Evolutionary conservation across 1,140 invertebrate genomes (phyloP).

Genomic region (Pararge aegeria): DNA sequence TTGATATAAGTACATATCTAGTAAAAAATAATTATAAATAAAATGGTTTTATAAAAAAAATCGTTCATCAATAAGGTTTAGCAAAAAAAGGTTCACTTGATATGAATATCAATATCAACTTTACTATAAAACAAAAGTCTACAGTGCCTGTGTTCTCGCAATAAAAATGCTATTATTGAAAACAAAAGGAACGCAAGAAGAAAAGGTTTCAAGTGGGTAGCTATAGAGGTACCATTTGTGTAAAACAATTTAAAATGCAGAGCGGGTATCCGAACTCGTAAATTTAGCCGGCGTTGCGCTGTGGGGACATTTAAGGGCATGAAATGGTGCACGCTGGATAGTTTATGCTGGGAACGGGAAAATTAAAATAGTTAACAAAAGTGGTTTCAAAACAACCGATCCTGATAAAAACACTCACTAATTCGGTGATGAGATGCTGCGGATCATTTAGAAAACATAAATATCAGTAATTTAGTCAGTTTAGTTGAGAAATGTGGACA

Average conservation of each 20-base stretch:
- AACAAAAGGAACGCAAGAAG: slow-evolving; percentile 18
- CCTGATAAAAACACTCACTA: too few relatives aligned
- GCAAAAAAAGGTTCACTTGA: too few relatives aligned
- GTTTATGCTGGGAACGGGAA: not conserved
- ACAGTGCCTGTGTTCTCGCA: not conserved
- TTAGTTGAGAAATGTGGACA: too few relatives aligned
- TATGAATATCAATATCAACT: too few relatives aligned
- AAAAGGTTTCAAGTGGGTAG: slow-evolving; percentile 8
- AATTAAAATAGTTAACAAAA: slow-evolving; percentile 1
- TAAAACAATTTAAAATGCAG: slow-evolving; percentile 25
- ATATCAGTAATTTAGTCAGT: too few relatives aligned
- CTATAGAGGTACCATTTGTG: not conserved
- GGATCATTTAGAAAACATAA: too few relatives aligned
- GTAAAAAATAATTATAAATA: too few relatives aligned
- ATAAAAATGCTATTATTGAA: not conserved
- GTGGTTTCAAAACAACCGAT: not conserved
- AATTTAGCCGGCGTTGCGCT: slow-evolving; percentile 1
- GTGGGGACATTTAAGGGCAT: slow-evolving; percentile 15
- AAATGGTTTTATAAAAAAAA: too few relatives aligned
- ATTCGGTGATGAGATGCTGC: too few relatives aligned
- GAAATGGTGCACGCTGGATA: not conserved
- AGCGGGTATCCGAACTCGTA: slow-evolving; percentile 12
- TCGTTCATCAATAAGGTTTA: too few relatives aligned
- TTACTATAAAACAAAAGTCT: not conserved
- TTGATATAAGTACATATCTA: too few relatives aligned